These are phyloP conservation scores for Coenobita brevimanus DNA, from an alignment of 1,140 invertebrate species.

Conservation along the genomic window DNA sequence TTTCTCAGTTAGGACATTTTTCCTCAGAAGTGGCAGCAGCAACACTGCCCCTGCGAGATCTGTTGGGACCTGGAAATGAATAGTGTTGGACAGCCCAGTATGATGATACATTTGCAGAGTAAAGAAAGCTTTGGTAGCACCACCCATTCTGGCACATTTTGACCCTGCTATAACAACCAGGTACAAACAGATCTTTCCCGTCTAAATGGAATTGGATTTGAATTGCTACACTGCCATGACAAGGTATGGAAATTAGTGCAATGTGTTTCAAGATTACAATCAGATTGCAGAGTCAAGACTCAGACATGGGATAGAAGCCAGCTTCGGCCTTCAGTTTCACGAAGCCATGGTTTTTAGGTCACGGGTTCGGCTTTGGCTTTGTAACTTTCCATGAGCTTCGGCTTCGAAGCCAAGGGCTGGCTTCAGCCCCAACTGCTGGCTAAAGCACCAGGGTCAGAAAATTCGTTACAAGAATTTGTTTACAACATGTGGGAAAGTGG, in stretches of 20 bases:
- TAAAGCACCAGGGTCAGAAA: too few species aligned
- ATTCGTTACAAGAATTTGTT: too few species aligned
- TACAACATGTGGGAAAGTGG: too few species aligned
- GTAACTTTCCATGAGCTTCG: too few species aligned
- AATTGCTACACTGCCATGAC: slow-evolving; percentile 51
- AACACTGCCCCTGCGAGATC: not conserved
- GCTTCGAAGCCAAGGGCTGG: too few species aligned
- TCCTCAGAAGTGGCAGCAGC: slow-evolving; percentile 25
- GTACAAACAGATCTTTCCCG: slow-evolving; percentile 60
- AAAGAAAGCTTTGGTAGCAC: slow-evolving; percentile 43
- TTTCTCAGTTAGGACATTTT: slow-evolving; percentile 40
- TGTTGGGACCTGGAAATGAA: slow-evolving; percentile 42
- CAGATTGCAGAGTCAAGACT: slow-evolving; percentile 22
- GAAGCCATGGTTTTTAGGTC: too few species aligned
- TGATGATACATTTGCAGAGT: slow-evolving; percentile 55
- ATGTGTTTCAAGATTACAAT: slow-evolving; percentile 28
- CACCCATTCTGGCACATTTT: slow-evolving; percentile 55
- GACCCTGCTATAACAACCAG: slow-evolving; percentile 27
- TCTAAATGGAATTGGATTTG: slow-evolving; percentile 65
- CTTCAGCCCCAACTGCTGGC: too few species aligned
- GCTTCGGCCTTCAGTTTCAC: too few species aligned
- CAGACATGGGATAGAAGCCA: too few species aligned
- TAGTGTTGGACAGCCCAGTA: not conserved
- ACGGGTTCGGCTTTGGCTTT: too few species aligned
- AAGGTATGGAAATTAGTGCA: slow-evolving; percentile 58